These are phyloP conservation scores for Meleagris gallopavo DNA, from an alignment of 2,113 vertebrate species.

Conservation along the genomic window DNA sequence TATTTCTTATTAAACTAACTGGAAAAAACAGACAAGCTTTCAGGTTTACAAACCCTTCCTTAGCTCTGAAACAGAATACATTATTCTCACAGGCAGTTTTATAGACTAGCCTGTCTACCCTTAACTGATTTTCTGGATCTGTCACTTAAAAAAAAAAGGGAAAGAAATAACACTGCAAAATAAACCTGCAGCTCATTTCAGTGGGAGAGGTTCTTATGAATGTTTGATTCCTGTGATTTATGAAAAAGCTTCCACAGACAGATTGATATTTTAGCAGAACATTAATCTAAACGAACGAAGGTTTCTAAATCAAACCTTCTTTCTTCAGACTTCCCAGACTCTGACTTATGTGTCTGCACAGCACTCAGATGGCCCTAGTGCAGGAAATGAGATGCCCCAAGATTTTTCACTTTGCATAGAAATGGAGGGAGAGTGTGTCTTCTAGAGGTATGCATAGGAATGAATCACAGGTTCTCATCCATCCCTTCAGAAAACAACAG, in stretches of 20 bases:
- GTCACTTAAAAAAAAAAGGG: not conserved
- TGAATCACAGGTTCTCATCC: slow-evolving; percentile 49
- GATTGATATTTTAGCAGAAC: slow-evolving; percentile 33
- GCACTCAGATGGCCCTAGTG: not conserved
- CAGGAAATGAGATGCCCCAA: slow-evolving; percentile 12
- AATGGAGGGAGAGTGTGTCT: slow-evolving; percentile 10
- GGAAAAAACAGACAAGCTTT: slow-evolving; percentile 1
- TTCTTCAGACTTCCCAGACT: not conserved
- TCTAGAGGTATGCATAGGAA: slow-evolving; percentile 6
- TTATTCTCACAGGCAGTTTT: slow-evolving; percentile 40
- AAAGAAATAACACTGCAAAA: not conserved
- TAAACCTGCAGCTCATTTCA: slow-evolving; percentile 19
- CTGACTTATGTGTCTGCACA: slow-evolving; percentile 12
- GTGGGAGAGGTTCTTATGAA: not conserved
- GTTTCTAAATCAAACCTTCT: slow-evolving; percentile 45
- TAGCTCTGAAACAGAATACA: slow-evolving; percentile 20
- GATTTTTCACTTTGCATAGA: slow-evolving; percentile 43
- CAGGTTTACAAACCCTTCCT: slow-evolving; percentile 8
- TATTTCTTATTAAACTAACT: slow-evolving; percentile 40
- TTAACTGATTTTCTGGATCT: slow-evolving; percentile 41
- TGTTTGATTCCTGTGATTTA: slow-evolving; percentile 37
- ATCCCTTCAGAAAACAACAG: slow-evolving; percentile 38
- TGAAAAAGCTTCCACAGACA: not conserved
- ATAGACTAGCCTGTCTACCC: slow-evolving; percentile 22
- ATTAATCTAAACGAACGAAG: slow-evolving; percentile 19